Conservation (phyloP, 2,888 invertebrate genomes). For the Sphinx pinastri region DNA sequence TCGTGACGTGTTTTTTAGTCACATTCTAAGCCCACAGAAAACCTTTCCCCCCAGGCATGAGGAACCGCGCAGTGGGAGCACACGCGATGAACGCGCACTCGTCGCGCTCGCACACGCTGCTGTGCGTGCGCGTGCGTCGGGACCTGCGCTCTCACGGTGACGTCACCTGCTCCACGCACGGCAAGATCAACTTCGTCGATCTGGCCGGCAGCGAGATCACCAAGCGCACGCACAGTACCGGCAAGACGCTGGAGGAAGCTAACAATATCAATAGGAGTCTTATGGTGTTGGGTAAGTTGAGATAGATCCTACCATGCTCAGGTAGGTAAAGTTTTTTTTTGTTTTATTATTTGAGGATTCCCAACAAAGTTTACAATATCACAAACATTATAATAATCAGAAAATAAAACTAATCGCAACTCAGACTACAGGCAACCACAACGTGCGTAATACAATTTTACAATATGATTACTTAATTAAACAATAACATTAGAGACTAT, state of each 20-base stretch:
- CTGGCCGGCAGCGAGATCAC: slow-evolving; percentile 98
- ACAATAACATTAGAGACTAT: too few relatives aligned
- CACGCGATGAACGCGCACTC: slow-evolving; percentile 98
- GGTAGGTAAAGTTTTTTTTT: too few relatives aligned
- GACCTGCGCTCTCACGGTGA: slow-evolving; percentile 92
- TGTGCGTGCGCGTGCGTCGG: slow-evolving; percentile 95
- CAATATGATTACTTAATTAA: too few relatives aligned
- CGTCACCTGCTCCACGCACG: slow-evolving; percentile 94
- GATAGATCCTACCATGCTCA: background rate
- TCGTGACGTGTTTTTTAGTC: too few relatives aligned
- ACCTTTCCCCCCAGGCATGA: slow-evolving; percentile 87
- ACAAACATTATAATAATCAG: too few relatives aligned
- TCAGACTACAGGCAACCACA: too few relatives aligned
- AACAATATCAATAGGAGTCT: slow-evolving; percentile 98
- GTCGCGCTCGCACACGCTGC: slow-evolving; percentile 94
- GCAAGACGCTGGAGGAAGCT: slow-evolving; percentile 95
- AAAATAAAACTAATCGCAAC: too few relatives aligned
- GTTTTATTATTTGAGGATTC: too few relatives aligned
- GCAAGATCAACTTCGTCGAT: slow-evolving; percentile 98
- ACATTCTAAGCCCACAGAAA: too few relatives aligned
- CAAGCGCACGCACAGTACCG: slow-evolving; percentile 94
- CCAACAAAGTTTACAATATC: too few relatives aligned
- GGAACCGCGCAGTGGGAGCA: slow-evolving; percentile 94
- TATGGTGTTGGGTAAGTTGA: slow-evolving; percentile 92
- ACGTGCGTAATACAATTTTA: too few relatives aligned